A percentile compares a stretch with the other conserved stretches of the same genome.
These are phyloP conservation scores for Elgaria multicarinata DNA, from an alignment of 2,113 vertebrate species.

Conservation along the genomic window DNA sequence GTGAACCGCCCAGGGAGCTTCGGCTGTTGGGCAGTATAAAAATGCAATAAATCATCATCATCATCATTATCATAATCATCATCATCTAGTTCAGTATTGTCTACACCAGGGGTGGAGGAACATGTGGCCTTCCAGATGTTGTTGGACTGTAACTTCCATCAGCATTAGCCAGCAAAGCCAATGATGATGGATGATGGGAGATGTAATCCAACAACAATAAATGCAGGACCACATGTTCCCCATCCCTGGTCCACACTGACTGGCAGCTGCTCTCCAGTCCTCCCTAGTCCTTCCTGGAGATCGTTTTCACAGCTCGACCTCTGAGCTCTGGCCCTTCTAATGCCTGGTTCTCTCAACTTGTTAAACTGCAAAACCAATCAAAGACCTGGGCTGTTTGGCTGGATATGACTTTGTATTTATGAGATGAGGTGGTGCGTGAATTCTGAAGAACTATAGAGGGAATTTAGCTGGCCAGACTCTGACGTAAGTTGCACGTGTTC, in stretches of 20 bases:
- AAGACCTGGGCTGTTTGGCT: rapidly evolving
- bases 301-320: background rate
- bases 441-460: constrained; percentile 12
- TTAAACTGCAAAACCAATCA: background rate
- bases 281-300: background rate
- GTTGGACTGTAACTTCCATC: too few species aligned
- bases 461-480: background rate
- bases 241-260: background rate
- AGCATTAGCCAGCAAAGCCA: too few species aligned
- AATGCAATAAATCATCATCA: too few species aligned
- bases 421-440: background rate
- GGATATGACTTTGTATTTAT: background rate
- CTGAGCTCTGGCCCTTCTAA: background rate
- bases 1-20: too few species aligned
- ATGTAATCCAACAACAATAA: too few species aligned
- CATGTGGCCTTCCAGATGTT: too few species aligned
- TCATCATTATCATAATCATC: too few species aligned
- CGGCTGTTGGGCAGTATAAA: too few species aligned
- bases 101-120: background rate
- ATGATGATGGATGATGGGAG: too few species aligned
- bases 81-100: background rate
- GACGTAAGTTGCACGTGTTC: constrained; percentile 51
- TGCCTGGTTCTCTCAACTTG: background rate
- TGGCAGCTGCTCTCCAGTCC: background rate
- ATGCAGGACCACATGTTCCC: background rate